Base-by-base conservation (phyloP, 2,797 vertebrate genomes). In the Sphenopsis melanotis region DNA sequence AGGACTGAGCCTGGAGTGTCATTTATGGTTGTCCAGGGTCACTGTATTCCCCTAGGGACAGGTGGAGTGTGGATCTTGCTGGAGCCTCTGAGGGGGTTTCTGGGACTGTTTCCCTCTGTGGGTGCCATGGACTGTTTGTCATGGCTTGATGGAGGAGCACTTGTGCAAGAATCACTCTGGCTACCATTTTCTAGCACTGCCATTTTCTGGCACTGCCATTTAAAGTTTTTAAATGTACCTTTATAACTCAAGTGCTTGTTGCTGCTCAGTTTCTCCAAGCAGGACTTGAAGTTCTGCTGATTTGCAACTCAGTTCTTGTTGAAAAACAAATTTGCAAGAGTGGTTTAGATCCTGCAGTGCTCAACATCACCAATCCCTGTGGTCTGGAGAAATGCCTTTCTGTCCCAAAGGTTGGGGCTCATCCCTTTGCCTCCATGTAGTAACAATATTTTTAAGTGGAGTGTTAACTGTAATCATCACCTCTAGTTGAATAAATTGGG, bases 291-390 rank as follows among this genome's bases (percentile, higher is more conserved):
- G 9, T 87, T 87, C 49, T 81, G 55, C 30, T 77, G 37, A 64
- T 69, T 50, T 64, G 37, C 41, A 64, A 34, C 30, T 63, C 53
- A n/a, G 20, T 56, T 46, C 27, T 50, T 74, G n/a, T 14, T 90
- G 60, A 59, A 83, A 80, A 57, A n/a, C 6, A 57, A 39, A 23
- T 76, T 53, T 72, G 7, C n/a, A 64, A 55, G 59, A 46, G 55
- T 9, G 30, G 3, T 60, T 88, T 82, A 52, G 23, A 29, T 50
- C 46, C 27, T 60, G n/a, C n/a, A 26, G 16, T 60, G 30, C 30
- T 37, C 24, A 36, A 12, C 0, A 0, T 34, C 34, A 29, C 37
- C 1, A 3, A 3, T 60, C 4, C 27, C 37, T 1, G 1, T 1
- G 1, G 27, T 72, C 46, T 84, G 65, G 36, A 50, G 15, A 88